These are phyloP conservation scores for Penaeus monodon DNA, from an alignment of 2,888 invertebrate species.

Conservation along the genomic window DNA sequence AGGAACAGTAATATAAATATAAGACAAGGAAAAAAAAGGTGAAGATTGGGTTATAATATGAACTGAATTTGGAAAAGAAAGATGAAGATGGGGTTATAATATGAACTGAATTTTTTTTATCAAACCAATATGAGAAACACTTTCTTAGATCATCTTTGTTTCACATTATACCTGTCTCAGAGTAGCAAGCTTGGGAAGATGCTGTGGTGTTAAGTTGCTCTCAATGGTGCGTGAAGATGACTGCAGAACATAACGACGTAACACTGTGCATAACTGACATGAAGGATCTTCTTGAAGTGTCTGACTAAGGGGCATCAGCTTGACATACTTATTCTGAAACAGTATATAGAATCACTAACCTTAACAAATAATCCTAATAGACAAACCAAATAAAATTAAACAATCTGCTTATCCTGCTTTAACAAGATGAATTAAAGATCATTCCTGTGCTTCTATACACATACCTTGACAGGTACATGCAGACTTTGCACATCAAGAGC, in stretches of 20 bases:
- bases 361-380: neutral
- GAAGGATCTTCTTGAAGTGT: constrained; percentile 96
- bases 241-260: constrained; percentile 84
- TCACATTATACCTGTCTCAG: constrained; percentile 79
- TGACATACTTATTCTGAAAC: constrained; percentile 87
- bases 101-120: no score
- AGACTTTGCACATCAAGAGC: constrained; percentile 89
- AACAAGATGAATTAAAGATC: neutral
- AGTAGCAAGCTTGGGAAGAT: constrained; percentile 88
- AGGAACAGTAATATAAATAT: no score
- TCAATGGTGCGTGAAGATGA: constrained; percentile 84
- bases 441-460: constrained; percentile 15
- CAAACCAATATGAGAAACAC: no score
- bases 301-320: constrained; percentile 87
- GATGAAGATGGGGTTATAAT: no score
- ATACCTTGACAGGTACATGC: constrained; percentile 83
- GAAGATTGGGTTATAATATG: no score
- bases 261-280: constrained; percentile 89
- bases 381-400: no score
- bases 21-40: no score
- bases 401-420: no score
- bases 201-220: constrained; percentile 84
- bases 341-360: neutral
- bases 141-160: constrained; percentile 32
- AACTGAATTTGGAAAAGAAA: no score